Evolutionary conservation across 1,140 invertebrate species (phyloP).

Genomic region (Mesaphorura yosii): DNA sequence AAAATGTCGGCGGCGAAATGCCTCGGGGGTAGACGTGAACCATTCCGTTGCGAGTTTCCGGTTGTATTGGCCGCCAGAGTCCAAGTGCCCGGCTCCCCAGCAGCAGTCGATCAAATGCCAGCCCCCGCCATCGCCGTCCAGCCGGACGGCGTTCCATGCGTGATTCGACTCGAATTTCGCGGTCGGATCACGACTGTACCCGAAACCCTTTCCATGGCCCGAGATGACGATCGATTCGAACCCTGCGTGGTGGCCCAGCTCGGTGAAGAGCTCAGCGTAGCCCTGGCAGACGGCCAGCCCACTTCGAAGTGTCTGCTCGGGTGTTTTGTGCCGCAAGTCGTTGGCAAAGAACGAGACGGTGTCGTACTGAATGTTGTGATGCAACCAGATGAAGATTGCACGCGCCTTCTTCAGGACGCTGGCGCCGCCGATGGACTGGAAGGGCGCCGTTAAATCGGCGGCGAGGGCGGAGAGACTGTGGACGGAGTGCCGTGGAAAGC

Average conservation of each 20-base stretch:
- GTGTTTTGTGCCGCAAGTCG: neutral
- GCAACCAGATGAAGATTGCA: constrained; percentile 4
- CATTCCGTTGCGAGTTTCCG: neutral
- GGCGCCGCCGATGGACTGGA: neutral
- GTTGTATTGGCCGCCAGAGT: neutral
- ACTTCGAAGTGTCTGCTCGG: neutral
- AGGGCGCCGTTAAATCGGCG: neutral
- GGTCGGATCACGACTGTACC: neutral
- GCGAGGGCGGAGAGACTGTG: neutral
- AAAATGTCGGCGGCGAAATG: neutral
- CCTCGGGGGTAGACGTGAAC: neutral
- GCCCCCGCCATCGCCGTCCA: neutral
- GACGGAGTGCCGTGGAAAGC: neutral
- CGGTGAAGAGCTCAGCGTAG: constrained; percentile 1
- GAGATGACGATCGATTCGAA: neutral
- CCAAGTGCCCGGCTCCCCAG: neutral
- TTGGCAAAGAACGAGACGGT: neutral
- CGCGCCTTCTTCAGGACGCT: neutral
- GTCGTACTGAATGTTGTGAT: constrained; percentile 6
- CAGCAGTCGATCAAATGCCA: constrained; percentile 1
- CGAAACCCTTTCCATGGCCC: constrained; percentile 1
- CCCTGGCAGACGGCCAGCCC: constrained; percentile 5
- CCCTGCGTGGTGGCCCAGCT: neutral
- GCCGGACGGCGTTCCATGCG: constrained; percentile 2
- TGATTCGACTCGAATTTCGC: neutral